Base-by-base conservation (phyloP, 2,797 vertebrate genomes). In the Sarcoramphus papa region DNA sequence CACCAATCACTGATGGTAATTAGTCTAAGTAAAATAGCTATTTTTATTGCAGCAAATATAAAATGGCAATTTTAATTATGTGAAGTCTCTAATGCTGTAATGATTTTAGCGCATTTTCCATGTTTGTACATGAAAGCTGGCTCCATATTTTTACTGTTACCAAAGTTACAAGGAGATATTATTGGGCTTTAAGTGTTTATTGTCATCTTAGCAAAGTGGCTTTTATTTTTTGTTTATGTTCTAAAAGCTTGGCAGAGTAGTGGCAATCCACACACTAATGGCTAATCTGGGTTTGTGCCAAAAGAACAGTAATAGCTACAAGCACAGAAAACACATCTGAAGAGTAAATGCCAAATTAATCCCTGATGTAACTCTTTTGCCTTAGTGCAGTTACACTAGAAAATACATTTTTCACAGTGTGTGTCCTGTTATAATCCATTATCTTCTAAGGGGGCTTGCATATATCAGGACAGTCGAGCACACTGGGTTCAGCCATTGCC, bases 121-220 rank as follows among this genome's bases (percentile, higher is more conserved):
- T 93, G 81, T 93, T 95, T 91, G 84, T 83, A 56, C 84, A 78
- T 88, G 88, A 95, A 85, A 83, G 37, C 92, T 87, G 86, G 64
- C 74, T 85, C 75, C 75, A 48, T 95, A 72, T 95, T 97, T 92
- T 90, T 85, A 43, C 70, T 80, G 48, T 89, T 94, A 75, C 81
- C 82, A 17, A 73, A 96, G 89, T 93, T 92, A 83, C 86, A 70
- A 47, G 12, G 90, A 87, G 60, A 77, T 92, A 63, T 90, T 93
- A 92, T 87, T 93, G 84, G 92, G 77, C 70, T 96, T 97, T 94
- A 91, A 97, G 95, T 89, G 93, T 93, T 97, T 94, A 92, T 97
- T 95, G 88, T 91, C 90, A 83, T 96, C 37, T 85, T 83, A 74
- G 92, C 86, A 87, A 95, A 97, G 77, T 83, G 93, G 70, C 86